phyloP scores from a whole-genome alignment of 30 jellyfish, hydroid and myxozoan genomes.

The Chrysaora quinquecirrha region DNA sequence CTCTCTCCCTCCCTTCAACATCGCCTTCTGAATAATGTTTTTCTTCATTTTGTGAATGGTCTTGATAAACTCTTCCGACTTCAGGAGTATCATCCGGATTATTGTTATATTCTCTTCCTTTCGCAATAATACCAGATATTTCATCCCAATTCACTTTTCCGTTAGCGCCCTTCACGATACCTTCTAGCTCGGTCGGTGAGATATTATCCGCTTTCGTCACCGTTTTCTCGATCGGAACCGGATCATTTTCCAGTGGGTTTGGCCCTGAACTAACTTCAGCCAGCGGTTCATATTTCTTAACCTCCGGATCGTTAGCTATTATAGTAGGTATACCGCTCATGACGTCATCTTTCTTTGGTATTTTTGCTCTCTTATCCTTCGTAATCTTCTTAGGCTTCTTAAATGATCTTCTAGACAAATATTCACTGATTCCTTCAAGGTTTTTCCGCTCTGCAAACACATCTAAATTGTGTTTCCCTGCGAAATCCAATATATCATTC shows the following conservation, averaged over 20 bases:
- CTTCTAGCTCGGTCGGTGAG: conserved; percentile 37
- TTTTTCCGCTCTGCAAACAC: conserved; percentile 65
- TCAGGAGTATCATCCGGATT: conserved; percentile 48
- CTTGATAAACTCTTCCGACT: conserved; percentile 46
- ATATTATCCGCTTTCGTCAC: conserved; percentile 49
- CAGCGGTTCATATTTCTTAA: conserved; percentile 20
- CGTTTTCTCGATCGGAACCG: conserved; percentile 53
- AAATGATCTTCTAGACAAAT: conserved; percentile 23
- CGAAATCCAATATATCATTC: conserved; percentile 55
- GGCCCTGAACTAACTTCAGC: conserved; percentile 60
- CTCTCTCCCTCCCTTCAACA: conserved; percentile 9
- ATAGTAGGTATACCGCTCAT: conserved; percentile 17
- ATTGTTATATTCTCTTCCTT: conserved; percentile 28
- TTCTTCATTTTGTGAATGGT: no score
- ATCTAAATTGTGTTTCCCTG: conserved; percentile 67
- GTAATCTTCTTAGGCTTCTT: conserved; percentile 7
- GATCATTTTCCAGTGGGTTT: conserved; percentile 51
- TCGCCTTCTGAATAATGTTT: no score
- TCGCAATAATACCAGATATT: conserved; percentile 47
- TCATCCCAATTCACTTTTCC: conserved; percentile 55
- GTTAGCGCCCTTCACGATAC: conserved; percentile 13
- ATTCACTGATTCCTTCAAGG: conserved; percentile 53
- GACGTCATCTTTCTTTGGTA: conserved; percentile 42
- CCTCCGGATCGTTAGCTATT: conserved; percentile 35
- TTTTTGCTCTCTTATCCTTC: conserved; percentile 37